These are phyloP conservation scores for Drosophila tanythrix DNA, from an alignment of 2,888 invertebrate genomes.

Conservation along the genomic window DNA sequence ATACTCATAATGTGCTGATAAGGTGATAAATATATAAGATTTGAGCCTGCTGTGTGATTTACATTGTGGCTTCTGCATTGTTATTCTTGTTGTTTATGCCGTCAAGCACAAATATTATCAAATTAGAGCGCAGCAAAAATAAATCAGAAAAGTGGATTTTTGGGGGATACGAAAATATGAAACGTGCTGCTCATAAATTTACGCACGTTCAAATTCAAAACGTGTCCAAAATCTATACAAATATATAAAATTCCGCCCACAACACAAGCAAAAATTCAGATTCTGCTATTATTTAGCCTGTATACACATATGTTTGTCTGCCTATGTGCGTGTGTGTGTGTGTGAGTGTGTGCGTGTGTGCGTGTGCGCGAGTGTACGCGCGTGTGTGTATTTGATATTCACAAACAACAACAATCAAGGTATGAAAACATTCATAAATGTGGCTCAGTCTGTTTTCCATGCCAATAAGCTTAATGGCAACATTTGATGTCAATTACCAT, in stretches of 20 bases:
- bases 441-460: slow-evolving; percentile 61
- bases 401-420: slow-evolving; percentile 42
- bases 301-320: background rate
- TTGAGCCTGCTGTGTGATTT: slow-evolving; percentile 7
- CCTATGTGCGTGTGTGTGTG: slow-evolving; percentile 11
- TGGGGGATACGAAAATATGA: background rate
- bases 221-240: slow-evolving; percentile 53
- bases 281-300: slow-evolving; percentile 33
- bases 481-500: slow-evolving; percentile 80
- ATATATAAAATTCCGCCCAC: slow-evolving; percentile 43
- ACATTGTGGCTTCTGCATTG: background rate
- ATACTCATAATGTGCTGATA: slow-evolving; percentile 57
- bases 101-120: slow-evolving; percentile 43
- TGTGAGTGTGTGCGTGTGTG: slow-evolving; percentile 3
- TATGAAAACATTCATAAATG: slow-evolving; percentile 51
- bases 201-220: slow-evolving; percentile 58
- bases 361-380: slow-evolving; percentile 10
- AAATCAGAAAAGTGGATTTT: slow-evolving; percentile 3
- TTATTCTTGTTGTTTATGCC: slow-evolving; percentile 1
- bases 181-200: slow-evolving; percentile 66
- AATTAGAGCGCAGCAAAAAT: slow-evolving; percentile 34
- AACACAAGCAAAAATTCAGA: slow-evolving; percentile 48
- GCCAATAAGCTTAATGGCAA: slow-evolving; percentile 75
- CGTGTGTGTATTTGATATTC: slow-evolving; percentile 30
- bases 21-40: slow-evolving; percentile 48